Evolutionary conservation across 2,797 vertebrate genomes (phyloP), one percentile per base, ranked within the genome.

Genomic region (Rhyacichthys aspro): DNA sequence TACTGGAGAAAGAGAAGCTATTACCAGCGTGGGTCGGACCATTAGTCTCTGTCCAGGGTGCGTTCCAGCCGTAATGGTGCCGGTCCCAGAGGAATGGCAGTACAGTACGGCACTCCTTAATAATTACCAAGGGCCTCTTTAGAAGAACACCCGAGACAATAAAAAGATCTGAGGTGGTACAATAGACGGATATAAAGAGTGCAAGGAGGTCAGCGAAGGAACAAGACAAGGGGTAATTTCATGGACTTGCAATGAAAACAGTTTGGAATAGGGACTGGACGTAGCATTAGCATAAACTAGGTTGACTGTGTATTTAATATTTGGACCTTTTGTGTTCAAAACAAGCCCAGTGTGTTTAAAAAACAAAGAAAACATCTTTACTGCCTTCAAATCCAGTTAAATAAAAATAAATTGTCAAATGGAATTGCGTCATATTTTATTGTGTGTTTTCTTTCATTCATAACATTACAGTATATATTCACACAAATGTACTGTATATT

Each of bases 21-120:
- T 93, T 93, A 92, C 74, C 76, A 78, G 62, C 74, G 59, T 14
- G 64, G 78, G 73, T 71, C 83, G 80, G 78, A 69, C 85, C 86
- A 92, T 93, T 91, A 90, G 84, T 90, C 88, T 90, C 85, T 88
- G 89, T 91, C 89, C 83, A 71, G 62, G 37, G 45, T 32, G 49
- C 44, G 50, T 58, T 46, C 48, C 32, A 49, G 64, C 54, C 56
- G 66, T 84, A 84, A 84, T 85, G 76, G 82, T 62, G 68, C 61
- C 54, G 55, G 47, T 86, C 83, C 81, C 86, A 71, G 36, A 67
- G 63, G 80, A 61, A 74, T 63, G 62, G 79, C 41, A 48, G 65
- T 70, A 76, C 84, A 80, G 74, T 81, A 42, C 36, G 11, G 49
- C 59, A 70, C 54, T 70, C 65, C 73, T 79, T 68, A 82, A 86